phyloP scores from a whole-genome alignment of 2,113 vertebrate genomes.

The Pangasianodon gigas region DNA sequence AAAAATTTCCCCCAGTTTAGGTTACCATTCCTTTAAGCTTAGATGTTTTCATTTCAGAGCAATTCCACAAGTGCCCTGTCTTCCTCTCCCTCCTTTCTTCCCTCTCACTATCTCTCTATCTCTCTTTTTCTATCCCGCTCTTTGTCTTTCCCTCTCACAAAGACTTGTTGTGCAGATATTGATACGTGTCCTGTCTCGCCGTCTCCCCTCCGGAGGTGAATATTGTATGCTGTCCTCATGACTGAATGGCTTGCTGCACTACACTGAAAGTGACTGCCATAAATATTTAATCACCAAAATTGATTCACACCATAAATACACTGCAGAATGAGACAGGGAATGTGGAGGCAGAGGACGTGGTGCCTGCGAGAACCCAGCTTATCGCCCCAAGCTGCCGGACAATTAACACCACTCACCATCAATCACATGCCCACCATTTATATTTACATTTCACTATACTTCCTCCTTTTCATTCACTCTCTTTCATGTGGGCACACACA shows the following conservation, averaged over 20 bases:
- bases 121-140: neutral
- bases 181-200: slow-evolving; percentile 19
- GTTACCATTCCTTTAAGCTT: slow-evolving; percentile 42
- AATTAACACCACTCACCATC: slow-evolving; percentile 65
- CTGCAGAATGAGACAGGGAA: slow-evolving; percentile 46
- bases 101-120: neutral
- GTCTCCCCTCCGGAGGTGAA: slow-evolving; percentile 40
- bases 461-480: slow-evolving; percentile 60
- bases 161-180: slow-evolving; percentile 39
- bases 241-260: slow-evolving; percentile 51
- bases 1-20: slow-evolving; percentile 36
- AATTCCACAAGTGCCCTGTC: slow-evolving; percentile 14
- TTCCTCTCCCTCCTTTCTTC: neutral
- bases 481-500: slow-evolving; percentile 56
- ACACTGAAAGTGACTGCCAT: slow-evolving; percentile 59
- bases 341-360: slow-evolving; percentile 52
- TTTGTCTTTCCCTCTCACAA: slow-evolving; percentile 29
- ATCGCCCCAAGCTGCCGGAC: slow-evolving; percentile 61
- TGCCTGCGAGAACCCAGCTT: slow-evolving; percentile 55
- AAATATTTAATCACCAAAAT: slow-evolving; percentile 70
- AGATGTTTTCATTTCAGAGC: slow-evolving; percentile 46
- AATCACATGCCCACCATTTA: slow-evolving; percentile 67
- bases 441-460: slow-evolving; percentile 57
- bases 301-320: slow-evolving; percentile 67
- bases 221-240: slow-evolving; percentile 46